A percentile compares a stretch with the other conserved stretches of the same genome.
These are phyloP conservation scores for Pteropus alecto DNA, from an alignment of 2,113 vertebrate genomes.

Conservation along the genomic window DNA sequence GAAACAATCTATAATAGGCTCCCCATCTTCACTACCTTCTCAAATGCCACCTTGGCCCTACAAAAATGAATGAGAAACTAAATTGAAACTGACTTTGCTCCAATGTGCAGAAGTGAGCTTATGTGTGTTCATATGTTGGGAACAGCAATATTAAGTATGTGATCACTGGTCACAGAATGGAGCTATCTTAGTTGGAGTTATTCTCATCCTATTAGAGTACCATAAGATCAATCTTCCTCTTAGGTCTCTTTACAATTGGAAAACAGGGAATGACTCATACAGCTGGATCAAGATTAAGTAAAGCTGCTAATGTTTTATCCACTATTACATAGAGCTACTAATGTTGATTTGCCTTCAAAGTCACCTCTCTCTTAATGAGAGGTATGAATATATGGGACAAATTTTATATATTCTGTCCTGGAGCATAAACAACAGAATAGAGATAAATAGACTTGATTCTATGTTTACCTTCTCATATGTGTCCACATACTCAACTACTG, in stretches of 20 bases:
- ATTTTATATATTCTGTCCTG: not conserved
- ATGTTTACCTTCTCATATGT: not conserved
- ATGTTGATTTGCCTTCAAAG: not conserved
- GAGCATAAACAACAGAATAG: not conserved
- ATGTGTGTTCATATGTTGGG: not conserved
- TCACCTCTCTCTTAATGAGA: not conserved
- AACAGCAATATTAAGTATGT: not conserved
- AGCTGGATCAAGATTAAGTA: not conserved
- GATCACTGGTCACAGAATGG: not conserved
- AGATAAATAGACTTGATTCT: not conserved
- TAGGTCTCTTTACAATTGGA: not conserved
- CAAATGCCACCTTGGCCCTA: not conserved
- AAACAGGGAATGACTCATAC: not conserved
- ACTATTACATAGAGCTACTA: not conserved
- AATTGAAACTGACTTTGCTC: not conserved
- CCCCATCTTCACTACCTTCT: not conserved
- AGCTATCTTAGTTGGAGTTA: not conserved
- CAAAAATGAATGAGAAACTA: not conserved
- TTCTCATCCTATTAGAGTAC: not conserved
- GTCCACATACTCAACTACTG: not conserved
- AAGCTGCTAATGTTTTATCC: too few species aligned
- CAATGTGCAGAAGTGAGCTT: not conserved
- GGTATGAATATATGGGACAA: not conserved
- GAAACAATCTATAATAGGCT: not conserved
- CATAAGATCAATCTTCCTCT: not conserved